Conservation (phyloP, 2,888 invertebrate genomes). For the Caenorhabditis afra region DNA sequence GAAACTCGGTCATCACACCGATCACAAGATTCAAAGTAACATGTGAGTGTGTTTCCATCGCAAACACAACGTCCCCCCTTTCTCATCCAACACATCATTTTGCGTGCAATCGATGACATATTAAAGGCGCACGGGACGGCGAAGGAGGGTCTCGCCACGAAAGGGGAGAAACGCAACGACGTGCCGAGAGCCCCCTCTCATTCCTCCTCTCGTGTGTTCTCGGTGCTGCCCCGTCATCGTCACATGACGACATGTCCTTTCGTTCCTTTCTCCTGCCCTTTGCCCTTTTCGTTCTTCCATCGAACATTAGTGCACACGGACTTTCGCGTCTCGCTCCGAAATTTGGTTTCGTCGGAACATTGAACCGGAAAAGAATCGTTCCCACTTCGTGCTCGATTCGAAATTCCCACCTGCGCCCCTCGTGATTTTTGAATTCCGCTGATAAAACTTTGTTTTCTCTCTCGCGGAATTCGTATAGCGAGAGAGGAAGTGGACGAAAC, state of each 20-base stretch:
- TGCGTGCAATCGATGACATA: neutral
- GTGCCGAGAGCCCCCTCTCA: neutral
- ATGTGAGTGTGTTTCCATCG: neutral
- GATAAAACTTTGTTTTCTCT: neutral
- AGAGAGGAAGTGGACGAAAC: constrained; percentile 1
- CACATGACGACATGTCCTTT: neutral
- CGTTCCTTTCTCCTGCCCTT: neutral
- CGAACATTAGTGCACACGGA: neutral
- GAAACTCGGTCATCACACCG: constrained; percentile 11
- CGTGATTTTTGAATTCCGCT: neutral
- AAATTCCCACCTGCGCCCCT: neutral
- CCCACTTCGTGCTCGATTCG: neutral
- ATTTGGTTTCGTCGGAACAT: constrained; percentile 12
- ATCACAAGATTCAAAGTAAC: constrained; percentile 7
- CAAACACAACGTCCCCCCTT: neutral
- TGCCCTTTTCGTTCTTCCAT: neutral
- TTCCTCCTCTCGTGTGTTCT: neutral
- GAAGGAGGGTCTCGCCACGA: constrained; percentile 8
- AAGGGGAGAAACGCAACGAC: neutral
- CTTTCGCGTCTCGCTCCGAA: neutral
- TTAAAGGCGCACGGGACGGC: constrained; percentile 8
- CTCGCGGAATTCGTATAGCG: constrained; percentile 6
- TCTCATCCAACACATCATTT: constrained; percentile 1
- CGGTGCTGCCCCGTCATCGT: neutral
- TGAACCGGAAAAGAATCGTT: no score